Percentiles rank a stretch among this genome's conserved stretches.
phyloP scores from a whole-genome alignment of 2,113 vertebrate species.

The Butorides virescens region DNA sequence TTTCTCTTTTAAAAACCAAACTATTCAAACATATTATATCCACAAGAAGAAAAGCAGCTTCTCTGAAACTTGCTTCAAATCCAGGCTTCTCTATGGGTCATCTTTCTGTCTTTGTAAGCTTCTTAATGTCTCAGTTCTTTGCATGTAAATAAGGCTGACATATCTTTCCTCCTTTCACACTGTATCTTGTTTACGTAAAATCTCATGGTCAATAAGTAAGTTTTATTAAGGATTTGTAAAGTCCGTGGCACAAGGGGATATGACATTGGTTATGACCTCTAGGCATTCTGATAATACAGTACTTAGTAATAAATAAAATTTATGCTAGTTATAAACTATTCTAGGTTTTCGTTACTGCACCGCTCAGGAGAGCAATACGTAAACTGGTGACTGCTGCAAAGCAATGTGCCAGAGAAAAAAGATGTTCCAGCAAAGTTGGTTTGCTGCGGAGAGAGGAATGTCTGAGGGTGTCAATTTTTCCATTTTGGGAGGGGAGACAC shows the following conservation, averaged over 20 bases:
- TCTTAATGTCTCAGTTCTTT: background rate
- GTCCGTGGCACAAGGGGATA: rapidly evolving
- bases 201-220: background rate
- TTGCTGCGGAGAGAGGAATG: background rate
- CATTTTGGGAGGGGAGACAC: background rate
- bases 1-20: background rate
- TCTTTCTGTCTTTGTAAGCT: background rate
- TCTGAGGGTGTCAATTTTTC: background rate
- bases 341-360: background rate
- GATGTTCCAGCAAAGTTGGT: background rate
- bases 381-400: background rate
- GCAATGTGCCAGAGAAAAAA: background rate
- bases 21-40: background rate
- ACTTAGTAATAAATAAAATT: background rate
- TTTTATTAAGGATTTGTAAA: background rate
- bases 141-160: background rate
- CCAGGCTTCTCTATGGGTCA: background rate
- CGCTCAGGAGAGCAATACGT: background rate
- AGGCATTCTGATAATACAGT: background rate
- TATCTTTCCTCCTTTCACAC: background rate
- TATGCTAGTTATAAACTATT: background rate
- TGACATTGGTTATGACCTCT: background rate
- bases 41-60: background rate
- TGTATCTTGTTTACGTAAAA: background rate
- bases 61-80: background rate